phyloP scores from a whole-genome alignment of 2,797 vertebrate genomes.

The Pitangus sulphuratus region DNA sequence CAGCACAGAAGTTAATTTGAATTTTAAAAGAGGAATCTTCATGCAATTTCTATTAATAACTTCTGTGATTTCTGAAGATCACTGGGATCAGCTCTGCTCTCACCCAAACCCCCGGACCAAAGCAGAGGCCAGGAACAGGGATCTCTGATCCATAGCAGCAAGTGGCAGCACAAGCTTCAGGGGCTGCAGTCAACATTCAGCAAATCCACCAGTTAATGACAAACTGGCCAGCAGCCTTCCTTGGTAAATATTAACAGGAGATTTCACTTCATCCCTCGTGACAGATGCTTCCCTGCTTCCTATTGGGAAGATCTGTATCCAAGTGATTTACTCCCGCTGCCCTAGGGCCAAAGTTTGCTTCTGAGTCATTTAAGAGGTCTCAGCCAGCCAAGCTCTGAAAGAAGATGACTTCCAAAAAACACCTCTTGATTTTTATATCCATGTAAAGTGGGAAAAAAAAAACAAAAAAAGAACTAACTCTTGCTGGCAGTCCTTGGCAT shows the following conservation, averaged over 20 bases:
- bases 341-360: not conserved
- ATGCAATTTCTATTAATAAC: not conserved
- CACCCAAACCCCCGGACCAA: not conserved
- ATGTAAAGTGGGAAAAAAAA: not conserved
- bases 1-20: not conserved
- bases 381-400: not conserved
- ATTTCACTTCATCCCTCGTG: not conserved
- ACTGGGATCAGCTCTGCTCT: not conserved
- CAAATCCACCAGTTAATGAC: constrained; percentile 15
- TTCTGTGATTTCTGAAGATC: not conserved
- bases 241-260: constrained; percentile 38
- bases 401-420: not conserved
- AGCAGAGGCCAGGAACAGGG: not conserved
- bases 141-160: not conserved
- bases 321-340: not conserved
- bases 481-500: not conserved
- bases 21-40: not conserved
- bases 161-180: not conserved
- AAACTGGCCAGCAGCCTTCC: not conserved
- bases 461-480: not conserved
- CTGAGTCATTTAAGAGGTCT: not conserved
- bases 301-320: not conserved
- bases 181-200: not conserved
- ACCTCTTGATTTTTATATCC: not conserved
- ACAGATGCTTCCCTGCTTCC: not conserved